These are phyloP conservation scores for Hydropsyche tenuis DNA, from an alignment of 1,140 invertebrate genomes.

Conservation along the genomic window DNA sequence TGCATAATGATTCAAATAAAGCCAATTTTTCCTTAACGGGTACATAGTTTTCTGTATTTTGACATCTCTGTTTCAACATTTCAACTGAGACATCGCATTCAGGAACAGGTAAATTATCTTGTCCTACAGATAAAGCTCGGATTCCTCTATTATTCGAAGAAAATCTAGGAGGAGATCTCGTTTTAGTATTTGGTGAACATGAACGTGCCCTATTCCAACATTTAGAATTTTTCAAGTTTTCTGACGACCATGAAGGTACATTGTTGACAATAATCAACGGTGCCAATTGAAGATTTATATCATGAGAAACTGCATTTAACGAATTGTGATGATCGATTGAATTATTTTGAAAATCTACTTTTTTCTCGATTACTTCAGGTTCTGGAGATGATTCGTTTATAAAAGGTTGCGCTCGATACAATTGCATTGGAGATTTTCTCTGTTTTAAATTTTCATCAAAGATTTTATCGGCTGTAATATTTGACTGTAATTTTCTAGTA, in stretches of 20 bases:
- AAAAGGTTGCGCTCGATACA: slow-evolving; percentile 46
- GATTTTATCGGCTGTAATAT: not conserved
- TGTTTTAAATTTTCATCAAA: not conserved
- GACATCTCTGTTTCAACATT: slow-evolving; percentile 63
- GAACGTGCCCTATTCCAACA: slow-evolving; percentile 44
- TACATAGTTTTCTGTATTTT: slow-evolving; percentile 67
- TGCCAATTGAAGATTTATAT: not conserved
- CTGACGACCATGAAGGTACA: slow-evolving; percentile 7
- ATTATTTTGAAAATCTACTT: slow-evolving; percentile 27
- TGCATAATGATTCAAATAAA: slow-evolving; percentile 66
- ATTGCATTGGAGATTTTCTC: slow-evolving; percentile 30
- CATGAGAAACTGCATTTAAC: not conserved
- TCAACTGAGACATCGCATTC: slow-evolving; percentile 60
- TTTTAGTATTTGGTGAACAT: slow-evolving; percentile 43
- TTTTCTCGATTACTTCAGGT: slow-evolving; percentile 17
- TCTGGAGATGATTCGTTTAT: slow-evolving; percentile 29
- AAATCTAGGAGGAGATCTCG: slow-evolving; percentile 33
- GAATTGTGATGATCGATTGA: not conserved
- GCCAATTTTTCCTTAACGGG: slow-evolving; percentile 68
- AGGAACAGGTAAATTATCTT: slow-evolving; percentile 20
- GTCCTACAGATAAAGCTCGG: slow-evolving; percentile 43
- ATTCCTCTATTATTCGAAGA: slow-evolving; percentile 28
- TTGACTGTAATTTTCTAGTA: not conserved
- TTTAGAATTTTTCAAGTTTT: slow-evolving; percentile 23
- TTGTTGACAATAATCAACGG: slow-evolving; percentile 40